Conservation (phyloP, 2,797 vertebrate genomes). For the Sebastes kiyomatsui region DNA sequence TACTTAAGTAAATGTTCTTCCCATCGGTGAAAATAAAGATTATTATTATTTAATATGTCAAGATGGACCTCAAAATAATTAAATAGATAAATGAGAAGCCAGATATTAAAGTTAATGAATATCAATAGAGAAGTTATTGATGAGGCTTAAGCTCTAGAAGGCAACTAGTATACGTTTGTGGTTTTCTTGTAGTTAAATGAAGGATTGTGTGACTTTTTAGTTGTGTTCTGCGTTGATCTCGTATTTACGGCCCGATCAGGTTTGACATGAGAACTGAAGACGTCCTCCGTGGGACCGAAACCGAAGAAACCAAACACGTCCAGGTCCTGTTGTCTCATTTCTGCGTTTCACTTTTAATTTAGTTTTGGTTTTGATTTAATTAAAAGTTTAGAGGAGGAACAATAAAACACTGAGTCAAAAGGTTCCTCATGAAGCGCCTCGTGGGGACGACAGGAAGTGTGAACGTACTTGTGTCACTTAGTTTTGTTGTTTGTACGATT, state of each 20-base stretch:
- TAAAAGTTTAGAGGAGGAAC: constrained; percentile 20
- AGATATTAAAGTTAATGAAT: background rate
- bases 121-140: background rate
- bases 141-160: background rate
- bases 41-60: background rate
- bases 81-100: background rate
- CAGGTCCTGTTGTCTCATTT: constrained; percentile 6
- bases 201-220: background rate
- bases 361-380: constrained; percentile 45
- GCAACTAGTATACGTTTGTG: too few relatives aligned
- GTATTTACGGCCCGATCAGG: background rate
- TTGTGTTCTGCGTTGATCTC: background rate
- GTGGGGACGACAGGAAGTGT: constrained; percentile 18
- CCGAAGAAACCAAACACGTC: background rate
- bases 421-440: constrained; percentile 35
- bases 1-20: background rate
- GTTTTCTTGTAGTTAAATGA: background rate
- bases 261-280: constrained; percentile 4
- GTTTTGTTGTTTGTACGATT: constrained; percentile 40
- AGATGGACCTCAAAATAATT: background rate
- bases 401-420: constrained; percentile 30
- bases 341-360: constrained; percentile 49
- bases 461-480: constrained; percentile 21
- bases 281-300: constrained; percentile 18
- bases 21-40: background rate